Conservation (phyloP, 2,113 vertebrate genomes). For the Oreochromis tanganicae region DNA sequence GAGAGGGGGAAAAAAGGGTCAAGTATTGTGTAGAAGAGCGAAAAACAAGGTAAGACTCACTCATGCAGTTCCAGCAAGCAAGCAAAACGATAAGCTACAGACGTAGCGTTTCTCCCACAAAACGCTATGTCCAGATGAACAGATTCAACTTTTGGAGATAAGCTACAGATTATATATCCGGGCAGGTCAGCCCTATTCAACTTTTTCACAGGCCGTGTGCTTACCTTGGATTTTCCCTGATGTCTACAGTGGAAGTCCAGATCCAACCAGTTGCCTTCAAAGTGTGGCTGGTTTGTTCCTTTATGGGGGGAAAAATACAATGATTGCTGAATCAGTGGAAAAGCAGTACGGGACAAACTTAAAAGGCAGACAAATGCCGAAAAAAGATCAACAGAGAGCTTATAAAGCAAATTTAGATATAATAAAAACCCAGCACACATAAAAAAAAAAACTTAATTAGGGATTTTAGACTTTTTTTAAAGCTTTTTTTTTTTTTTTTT, state of each 20-base stretch:
- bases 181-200: not conserved
- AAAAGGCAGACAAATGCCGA: not conserved
- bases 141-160: no score
- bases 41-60: not conserved
- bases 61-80: not conserved
- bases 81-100: not conserved
- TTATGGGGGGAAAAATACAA: not conserved
- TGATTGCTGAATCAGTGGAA: not conserved
- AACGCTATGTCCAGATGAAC: no score
- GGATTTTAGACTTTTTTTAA: not conserved
- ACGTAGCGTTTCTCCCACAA: no score
- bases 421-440: rapidly evolving
- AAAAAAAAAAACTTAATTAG: not conserved
- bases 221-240: not conserved
- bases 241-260: not conserved
- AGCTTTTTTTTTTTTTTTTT: no score
- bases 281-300: not conserved
- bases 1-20: rapidly evolving
- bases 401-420: not conserved
- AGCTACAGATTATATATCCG: rapidly evolving
- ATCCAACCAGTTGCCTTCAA: not conserved
- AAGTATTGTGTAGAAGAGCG: not conserved
- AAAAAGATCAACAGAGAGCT: not conserved
- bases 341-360: not conserved
- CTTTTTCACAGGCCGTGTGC: not conserved